phyloP scores from a whole-genome alignment of 1,140 invertebrate species.

The Drosophila eugracilis region DNA sequence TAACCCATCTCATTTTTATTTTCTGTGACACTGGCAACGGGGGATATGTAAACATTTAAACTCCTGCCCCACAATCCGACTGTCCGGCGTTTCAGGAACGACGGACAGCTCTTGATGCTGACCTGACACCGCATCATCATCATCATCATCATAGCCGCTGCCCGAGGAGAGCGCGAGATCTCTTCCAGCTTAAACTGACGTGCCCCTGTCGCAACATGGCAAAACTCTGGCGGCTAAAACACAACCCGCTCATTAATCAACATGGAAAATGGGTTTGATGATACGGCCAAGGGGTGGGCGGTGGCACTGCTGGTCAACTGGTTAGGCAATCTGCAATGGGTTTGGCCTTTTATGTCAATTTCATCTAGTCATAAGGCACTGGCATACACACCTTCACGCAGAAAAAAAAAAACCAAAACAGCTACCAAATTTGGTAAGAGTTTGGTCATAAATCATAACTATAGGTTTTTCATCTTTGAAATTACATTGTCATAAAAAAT shows the following conservation, averaged over 20 bases:
- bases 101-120: slow-evolving; percentile 50
- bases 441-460: neutral
- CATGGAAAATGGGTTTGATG: slow-evolving; percentile 28
- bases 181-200: slow-evolving; percentile 48
- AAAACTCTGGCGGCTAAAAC: slow-evolving; percentile 51
- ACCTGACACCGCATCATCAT: slow-evolving; percentile 49
- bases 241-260: slow-evolving; percentile 61
- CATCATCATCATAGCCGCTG: slow-evolving; percentile 23
- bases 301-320: slow-evolving; percentile 40
- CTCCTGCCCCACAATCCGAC: slow-evolving; percentile 20
- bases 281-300: slow-evolving; percentile 17
- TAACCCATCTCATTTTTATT: slow-evolving; percentile 4
- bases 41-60: slow-evolving; percentile 49
- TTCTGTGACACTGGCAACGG: slow-evolving; percentile 39
- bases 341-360: slow-evolving; percentile 65
- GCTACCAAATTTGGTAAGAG: neutral
- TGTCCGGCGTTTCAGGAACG: slow-evolving; percentile 16
- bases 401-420: slow-evolving; percentile 3
- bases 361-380: slow-evolving; percentile 42
- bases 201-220: slow-evolving; percentile 56
- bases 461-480: neutral
- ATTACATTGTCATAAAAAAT: neutral
- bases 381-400: slow-evolving; percentile 16
- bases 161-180: slow-evolving; percentile 37
- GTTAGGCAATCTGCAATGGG: slow-evolving; percentile 53